Base-by-base conservation (phyloP, 2,797 vertebrate species). In the Anguilla anguilla region DNA sequence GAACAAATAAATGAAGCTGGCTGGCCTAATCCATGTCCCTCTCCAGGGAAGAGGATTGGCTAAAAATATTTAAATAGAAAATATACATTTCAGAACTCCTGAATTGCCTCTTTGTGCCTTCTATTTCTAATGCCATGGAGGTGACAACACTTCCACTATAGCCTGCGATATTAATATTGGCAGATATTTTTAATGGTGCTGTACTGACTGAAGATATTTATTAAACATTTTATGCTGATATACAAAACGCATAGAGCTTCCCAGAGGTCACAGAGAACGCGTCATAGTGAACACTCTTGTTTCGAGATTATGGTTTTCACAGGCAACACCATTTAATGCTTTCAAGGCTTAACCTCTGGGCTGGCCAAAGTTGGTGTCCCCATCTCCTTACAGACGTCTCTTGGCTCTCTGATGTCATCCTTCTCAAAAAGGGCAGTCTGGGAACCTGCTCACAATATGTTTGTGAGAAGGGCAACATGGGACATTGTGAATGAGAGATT, bases 1-100 rank as follows among this genome's bases (percentile, higher is more conserved):
- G 79, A 82, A 82, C 79, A 82, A 82, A 82, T 82, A 82, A 82
- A 82, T 51, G 17, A 49, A 82, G 79, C 39, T 10, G 79, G 46
- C 79, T 82, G 43, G 79, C 19, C 79, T 19, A 82, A 46, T 25
- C 46, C 79, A 51, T n/a, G 6, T 49, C 51, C 79, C 79, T 82
- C 79, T 82, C 79, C 79, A 82, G 79, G 79, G 79, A 82, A 25
- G 5, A 10, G 79, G 46, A 51, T 82, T 82, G 79, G 46, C 46
- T 49, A 10, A 82, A 82, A 51, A 51, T 82, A 82, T 25, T 82
- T 51, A 82, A 82, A 82, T 43, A 5, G 74, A 79, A 79, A 79
- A 79, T 19, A 79, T 82, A 82, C 79, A 43, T 43, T 43, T 82
- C 25, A 11, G 28, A 82, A 82, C 19, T n/a, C 46, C 46, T 79